Conservation (phyloP, 1,140 invertebrate species). For the Homarus americanus region DNA sequence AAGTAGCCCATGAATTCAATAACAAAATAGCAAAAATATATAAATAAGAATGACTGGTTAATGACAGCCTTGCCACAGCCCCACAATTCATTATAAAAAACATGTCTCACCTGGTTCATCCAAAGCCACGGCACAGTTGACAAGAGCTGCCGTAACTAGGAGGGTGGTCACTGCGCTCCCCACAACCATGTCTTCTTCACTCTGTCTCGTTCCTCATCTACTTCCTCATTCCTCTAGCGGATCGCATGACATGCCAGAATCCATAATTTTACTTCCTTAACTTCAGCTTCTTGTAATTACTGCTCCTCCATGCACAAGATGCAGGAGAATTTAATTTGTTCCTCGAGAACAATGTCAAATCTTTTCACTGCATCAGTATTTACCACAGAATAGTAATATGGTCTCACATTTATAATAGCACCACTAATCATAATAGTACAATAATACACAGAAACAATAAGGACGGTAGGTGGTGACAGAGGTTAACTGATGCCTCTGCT, state of each 20-base stretch:
- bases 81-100: too few relatives aligned
- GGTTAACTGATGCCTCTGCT: not conserved
- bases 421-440: not conserved
- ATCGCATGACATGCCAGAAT: too few relatives aligned
- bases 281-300: too few relatives aligned
- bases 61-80: too few relatives aligned
- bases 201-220: not conserved
- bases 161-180: not conserved
- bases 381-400: not conserved
- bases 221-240: too few relatives aligned
- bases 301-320: too few relatives aligned
- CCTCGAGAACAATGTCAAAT: not conserved
- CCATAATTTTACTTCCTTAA: too few relatives aligned
- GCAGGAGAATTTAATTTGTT: too few relatives aligned
- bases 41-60: too few relatives aligned
- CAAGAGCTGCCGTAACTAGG: not conserved
- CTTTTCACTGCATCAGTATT: not conserved
- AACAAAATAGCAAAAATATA: too few relatives aligned
- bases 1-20: too few relatives aligned
- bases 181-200: not conserved
- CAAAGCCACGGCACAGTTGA: not conserved
- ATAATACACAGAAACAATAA: not conserved
- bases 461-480: not conserved
- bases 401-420: not conserved
- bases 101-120: not conserved